Base-by-base conservation (phyloP, 2,888 invertebrate species). In the Ethmia dodecea region DNA sequence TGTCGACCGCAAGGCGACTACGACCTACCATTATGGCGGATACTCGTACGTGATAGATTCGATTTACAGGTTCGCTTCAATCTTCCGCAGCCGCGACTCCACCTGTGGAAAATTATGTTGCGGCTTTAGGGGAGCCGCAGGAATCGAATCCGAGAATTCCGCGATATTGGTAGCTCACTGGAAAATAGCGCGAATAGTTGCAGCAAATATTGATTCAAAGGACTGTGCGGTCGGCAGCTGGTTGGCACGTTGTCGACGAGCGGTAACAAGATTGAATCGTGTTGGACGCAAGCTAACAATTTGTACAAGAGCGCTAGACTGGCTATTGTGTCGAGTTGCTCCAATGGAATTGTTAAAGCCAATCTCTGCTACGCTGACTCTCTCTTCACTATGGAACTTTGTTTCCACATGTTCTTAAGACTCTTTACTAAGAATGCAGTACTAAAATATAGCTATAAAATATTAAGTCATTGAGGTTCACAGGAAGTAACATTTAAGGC, bases 1-100 rank as follows among this genome's bases (percentile, higher is more conserved):
- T 57, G 63, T 60, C 58, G 69, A 79, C 77, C 80, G 69, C 79
- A 78, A 72, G 72, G 66, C 71, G 72, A 73, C 60, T 60, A 59
- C 59, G 55, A 58, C 60, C 59, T 56, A 59, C 65, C 59, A 60
- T 77, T 78, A 77, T 79, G 72, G 73, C 66, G 60, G 70, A 61
- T 59, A 60, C 58, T 62, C 56, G 72, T 69, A 76, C 79, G 74
- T 78, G 75, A 77, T 79, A 75, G 72, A 78, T 83, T 75, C 69
- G 67, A 74, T 83, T 81, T 83, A 79, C 77, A 77, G 79, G 72
- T 83, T 80, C 57, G 59, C 66, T 74, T 71, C 71, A 76, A 81
- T 79, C 69, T 62, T 63, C 60, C 60, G 53, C 57, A 59, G 66
- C 67, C 66, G 66, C 68, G 60, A 62, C 66, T 59, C 56, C 52